Conservation (phyloP, 2,888 invertebrate genomes). For the Drosophila histrio region DNA sequence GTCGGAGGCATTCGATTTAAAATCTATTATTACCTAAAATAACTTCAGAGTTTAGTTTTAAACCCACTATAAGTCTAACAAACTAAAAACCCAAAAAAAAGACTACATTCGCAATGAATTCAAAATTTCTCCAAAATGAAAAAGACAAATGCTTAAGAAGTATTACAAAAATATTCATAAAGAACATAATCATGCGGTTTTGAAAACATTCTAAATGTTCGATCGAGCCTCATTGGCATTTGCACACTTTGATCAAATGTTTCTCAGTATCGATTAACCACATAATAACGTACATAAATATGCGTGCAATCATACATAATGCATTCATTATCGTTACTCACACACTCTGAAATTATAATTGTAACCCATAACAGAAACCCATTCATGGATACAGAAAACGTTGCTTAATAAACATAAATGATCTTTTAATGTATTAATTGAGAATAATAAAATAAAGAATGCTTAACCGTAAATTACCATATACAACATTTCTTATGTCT, state of each 20-base stretch:
- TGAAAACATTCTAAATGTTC: conserved; percentile 74
- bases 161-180: conserved; percentile 67
- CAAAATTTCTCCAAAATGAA: conserved; percentile 61
- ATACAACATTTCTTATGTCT: background rate
- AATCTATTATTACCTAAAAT: conserved; percentile 60
- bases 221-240: conserved; percentile 70
- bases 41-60: conserved; percentile 73
- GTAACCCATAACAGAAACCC: conserved; percentile 56
- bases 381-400: conserved; percentile 66
- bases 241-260: conserved; percentile 62
- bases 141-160: conserved; percentile 77
- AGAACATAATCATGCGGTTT: conserved; percentile 73
- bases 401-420: conserved; percentile 75
- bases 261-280: conserved; percentile 55
- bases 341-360: conserved; percentile 62
- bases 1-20: conserved; percentile 79
- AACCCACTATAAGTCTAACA: conserved; percentile 51
- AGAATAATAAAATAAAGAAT: conserved; percentile 79
- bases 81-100: conserved; percentile 40
- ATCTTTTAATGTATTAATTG: conserved; percentile 73
- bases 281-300: conserved; percentile 35
- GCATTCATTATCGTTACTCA: conserved; percentile 62
- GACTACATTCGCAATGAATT: conserved; percentile 78
- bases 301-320: conserved; percentile 33
- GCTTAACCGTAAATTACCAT: conserved; percentile 77